Evolutionary conservation across 2,797 vertebrate genomes (phyloP), one percentile per base, ranked within the genome.

Genomic region (Pteronotus mesoamericanus): DNA sequence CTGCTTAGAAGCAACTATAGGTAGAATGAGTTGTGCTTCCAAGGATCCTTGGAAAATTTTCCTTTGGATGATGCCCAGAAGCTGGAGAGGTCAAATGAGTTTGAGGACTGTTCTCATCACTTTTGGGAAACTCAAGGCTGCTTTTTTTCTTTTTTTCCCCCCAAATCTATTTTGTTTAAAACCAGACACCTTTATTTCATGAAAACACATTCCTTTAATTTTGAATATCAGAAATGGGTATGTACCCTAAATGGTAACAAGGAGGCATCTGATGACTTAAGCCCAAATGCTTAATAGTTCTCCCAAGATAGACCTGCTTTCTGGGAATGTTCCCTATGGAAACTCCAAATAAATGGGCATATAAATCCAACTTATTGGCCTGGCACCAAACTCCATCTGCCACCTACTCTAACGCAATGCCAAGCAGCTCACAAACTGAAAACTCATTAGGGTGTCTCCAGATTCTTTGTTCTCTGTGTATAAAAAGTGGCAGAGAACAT

Each of bases 361-460:
- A 59, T 93, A 88, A n/a, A 51, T 93, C 90, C 66, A 59, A 89
- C 16, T 83, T 80, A 96, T 37, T 91, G 84, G 90, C 48, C 68
- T 84, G 48, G 71, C 90, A 74, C 34, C 69, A 91, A 83, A 97
- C 32, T 77, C 53, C 14, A 74, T 42, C 55, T 86, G 46, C 51
- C 74, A 69, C 75, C 39, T 87, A 46, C 57, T 92, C 9, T 85
- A 89, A 78, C 44, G 61, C 12, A 7, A 44, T 64, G 72, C 78
- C 85, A 94, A 95, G 29, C 8, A 66, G 15, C 57, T 86, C 74
- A 94, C 78, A 83, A 92, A 95, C 42, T 96, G 82, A 95, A 96
- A 96, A 96, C 34, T 95, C 94, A 91, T 86, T 95, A 82, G 51
- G 15, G 19, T 34, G 15, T 53, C 75, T 94, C 88, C 74, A 95